These are phyloP conservation scores for Vulpes lagopus DNA, from an alignment of 2,113 vertebrate species.

Conservation along the genomic window DNA sequence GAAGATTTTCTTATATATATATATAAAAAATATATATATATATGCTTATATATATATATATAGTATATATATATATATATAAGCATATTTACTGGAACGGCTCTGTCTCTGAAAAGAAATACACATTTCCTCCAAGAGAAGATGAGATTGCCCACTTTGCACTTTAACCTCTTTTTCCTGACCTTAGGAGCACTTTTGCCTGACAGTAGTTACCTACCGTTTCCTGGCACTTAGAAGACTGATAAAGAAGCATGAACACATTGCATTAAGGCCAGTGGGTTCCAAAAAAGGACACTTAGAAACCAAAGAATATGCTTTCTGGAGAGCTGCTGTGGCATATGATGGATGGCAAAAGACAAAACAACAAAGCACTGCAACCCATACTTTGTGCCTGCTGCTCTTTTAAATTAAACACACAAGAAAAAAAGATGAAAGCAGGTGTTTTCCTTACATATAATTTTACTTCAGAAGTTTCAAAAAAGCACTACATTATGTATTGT, in stretches of 20 bases:
- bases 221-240: neutral
- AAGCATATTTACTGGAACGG: neutral
- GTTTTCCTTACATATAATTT: neutral
- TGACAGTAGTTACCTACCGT: neutral
- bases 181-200: neutral
- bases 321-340: neutral
- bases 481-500: neutral
- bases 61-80: neutral
- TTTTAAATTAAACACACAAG: neutral
- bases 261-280: neutral
- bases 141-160: neutral
- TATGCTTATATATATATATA: neutral
- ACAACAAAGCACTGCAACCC: neutral
- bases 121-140: neutral
- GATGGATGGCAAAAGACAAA: neutral
- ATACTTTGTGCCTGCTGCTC: neutral
- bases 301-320: neutral
- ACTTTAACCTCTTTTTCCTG: neutral
- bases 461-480: conserved; percentile 13
- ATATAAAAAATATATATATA: neutral
- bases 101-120: neutral
- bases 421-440: neutral
- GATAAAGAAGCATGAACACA: neutral
- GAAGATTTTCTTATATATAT: neutral
- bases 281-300: neutral